Base-by-base conservation (phyloP, 2,888 invertebrate species). In the Drosophila seclusa region DNA sequence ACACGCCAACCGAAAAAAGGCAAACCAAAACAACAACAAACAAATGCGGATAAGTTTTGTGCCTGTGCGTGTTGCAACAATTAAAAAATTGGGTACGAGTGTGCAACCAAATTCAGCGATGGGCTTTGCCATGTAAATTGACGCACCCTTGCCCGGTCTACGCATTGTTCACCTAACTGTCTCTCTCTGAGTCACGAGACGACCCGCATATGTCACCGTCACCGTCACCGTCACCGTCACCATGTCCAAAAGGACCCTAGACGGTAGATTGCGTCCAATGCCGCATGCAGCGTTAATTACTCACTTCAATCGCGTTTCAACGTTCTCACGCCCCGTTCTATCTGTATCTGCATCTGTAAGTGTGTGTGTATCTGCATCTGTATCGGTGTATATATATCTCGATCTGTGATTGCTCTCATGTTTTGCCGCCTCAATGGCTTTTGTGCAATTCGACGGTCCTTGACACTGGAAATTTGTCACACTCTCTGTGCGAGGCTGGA, bases 321-420 rank as follows among this genome's bases (percentile, higher is more conserved):
- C 57, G 68, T 80, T 81, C 78, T 79, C 82, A 82, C 82, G 82
- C 82, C 79, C 79, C 76, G 75, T 68, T 77, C 58, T 78, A 82
- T 80, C 69, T 76, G 76, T 71, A 78, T 74, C 53, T 73, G 36
- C 36, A 67, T 72, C 70, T 70, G 68, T 66, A 52, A 32, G 40
- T 53, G 45, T 50, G 10, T 34, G 29, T 50, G 38, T 10, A 45
- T 13, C 45, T 48, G 27, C 34, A 73, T 61, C 64, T 72, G 63
- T 53, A 79, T 76, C 81, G 81, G 78, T 67, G 62, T 58, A 75
- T 61, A 70, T 70, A 65, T 53, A 82, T 78, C 87, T 84, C 79
- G 85, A 85, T 85, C 89, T 83, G 87, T 84, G 87, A 89, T 87
- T 89, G 80, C 87, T 88, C 87, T 88, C 80, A 87, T 87, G 89